A percentile compares a stretch with the other conserved stretches of the same genome.
Conservation (phyloP, 1,140 invertebrate species). For the Dendroctonus valens region DNA sequence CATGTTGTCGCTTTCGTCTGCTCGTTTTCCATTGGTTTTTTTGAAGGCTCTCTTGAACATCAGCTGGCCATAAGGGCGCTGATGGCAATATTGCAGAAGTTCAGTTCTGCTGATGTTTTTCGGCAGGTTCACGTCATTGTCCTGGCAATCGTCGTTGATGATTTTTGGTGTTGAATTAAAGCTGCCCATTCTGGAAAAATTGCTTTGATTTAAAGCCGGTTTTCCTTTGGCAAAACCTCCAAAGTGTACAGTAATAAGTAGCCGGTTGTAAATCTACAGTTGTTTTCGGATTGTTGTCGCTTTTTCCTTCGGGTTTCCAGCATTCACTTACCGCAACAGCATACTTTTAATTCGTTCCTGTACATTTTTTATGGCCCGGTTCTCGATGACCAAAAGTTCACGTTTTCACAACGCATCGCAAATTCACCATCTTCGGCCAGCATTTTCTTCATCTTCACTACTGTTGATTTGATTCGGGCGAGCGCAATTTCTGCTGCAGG, state of each 20-base stretch:
- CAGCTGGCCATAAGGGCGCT: slow-evolving; percentile 49
- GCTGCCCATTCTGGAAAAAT: slow-evolving; percentile 67
- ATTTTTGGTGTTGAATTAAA: slow-evolving; percentile 69
- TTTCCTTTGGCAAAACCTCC: no score
- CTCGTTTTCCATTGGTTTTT: slow-evolving; percentile 19
- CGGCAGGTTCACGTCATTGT: slow-evolving; percentile 59
- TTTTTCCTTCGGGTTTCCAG: not conserved
- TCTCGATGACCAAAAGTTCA: not conserved
- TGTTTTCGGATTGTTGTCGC: no score
- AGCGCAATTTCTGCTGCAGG: not conserved
- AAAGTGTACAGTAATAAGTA: no score
- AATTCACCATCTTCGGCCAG: not conserved
- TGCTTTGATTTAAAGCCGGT: no score
- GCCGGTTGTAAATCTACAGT: no score
- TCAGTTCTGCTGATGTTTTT: slow-evolving; percentile 54
- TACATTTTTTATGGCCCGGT: slow-evolving; percentile 11
- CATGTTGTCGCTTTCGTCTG: slow-evolving; percentile 23
- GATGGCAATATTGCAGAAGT: slow-evolving; percentile 57
- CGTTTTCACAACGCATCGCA: not conserved
- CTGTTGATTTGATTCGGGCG: not conserved
- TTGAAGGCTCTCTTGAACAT: slow-evolving; percentile 53
- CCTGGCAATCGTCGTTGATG: slow-evolving; percentile 63
- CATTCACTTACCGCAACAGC: slow-evolving; percentile 6
- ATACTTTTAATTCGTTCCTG: slow-evolving; percentile 11
- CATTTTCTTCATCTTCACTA: not conserved